Percentiles rank a stretch among this genome's conserved stretches.
phyloP scores from a whole-genome alignment of 2,113 vertebrate genomes.

The Rhagologus leucostigma region DNA sequence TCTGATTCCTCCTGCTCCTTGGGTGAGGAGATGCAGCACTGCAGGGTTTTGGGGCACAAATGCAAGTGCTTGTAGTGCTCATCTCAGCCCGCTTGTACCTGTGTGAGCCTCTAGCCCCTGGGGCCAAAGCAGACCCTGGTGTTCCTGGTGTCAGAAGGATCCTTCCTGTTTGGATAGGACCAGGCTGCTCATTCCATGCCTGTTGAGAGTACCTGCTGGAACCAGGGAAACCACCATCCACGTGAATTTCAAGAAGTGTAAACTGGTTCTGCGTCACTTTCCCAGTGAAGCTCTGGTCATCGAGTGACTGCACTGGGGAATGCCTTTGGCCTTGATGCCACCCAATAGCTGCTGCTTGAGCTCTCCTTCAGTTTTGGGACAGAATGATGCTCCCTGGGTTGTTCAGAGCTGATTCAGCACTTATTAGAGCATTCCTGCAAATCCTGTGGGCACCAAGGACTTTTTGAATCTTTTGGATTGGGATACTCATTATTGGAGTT shows the following conservation, averaged over 20 bases:
- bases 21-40: background rate
- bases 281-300: background rate
- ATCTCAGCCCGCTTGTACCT: accelerated
- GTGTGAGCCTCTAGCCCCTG: background rate
- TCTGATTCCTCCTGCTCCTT: background rate
- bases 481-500: background rate
- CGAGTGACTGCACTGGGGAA: background rate
- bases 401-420: background rate
- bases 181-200: background rate
- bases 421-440: background rate
- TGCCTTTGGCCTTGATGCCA: background rate
- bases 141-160: background rate
- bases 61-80: background rate
- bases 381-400: background rate
- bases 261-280: background rate
- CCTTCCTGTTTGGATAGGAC: background rate
- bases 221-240: background rate
- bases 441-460: background rate
- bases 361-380: background rate
- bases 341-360: background rate
- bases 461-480: background rate
- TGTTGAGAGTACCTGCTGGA: background rate
- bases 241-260: accelerated
- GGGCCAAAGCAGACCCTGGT: background rate
- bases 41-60: background rate